Base-by-base conservation (phyloP, 2,888 invertebrate species). In the Linnaemya vulpina region DNA sequence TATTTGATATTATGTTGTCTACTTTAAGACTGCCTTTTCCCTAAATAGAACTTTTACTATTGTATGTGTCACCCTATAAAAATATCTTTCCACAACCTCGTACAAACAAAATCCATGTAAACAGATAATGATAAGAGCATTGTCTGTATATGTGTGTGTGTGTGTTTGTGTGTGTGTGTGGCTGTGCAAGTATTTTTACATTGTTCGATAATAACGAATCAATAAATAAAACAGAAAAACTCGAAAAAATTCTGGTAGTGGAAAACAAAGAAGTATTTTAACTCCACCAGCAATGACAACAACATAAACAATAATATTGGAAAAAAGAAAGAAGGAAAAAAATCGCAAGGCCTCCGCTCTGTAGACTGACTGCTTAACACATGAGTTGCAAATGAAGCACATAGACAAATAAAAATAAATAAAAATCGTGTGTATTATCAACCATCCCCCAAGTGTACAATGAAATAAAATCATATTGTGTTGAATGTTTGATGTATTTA, bases 1-100 rank as follows among this genome's bases (percentile, higher is more conserved):
- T 49, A 77, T 82, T 85, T 40, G 58, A 85, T 78, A 78, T 82
- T 71, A 75, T 71, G 58, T 81, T 84, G 77, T 76, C 62, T 74
- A 51, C 78, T 65, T 78, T 75, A 25, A 65, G 74, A 53, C 70
- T 40, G 46, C 65, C 30, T 35, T 70, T 58, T 11, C 30, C 76
- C 58, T 65, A 82, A 63, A 71, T 53, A 51, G 46, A 73, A 62
- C 49, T 35, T 67, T 60, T 43, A 49, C 3, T 25, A 65, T 17
- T 35, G 15, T 8, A 51, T 35, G 58, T 5, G 35, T 35, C 65
- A 76, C 38, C 11, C 67, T 58, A 49, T 13, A 30, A 40, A 46
- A 40, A 13, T 15, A 53, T 67, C 38, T 68, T 2, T 22, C 3
- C 51, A 79, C 58, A 75, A 75, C 30, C 70, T 58, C 55, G 10